Conservation (phyloP, 37 sponge, comb jelly and placozoan species). For the Oopsacas minuta region DNA sequence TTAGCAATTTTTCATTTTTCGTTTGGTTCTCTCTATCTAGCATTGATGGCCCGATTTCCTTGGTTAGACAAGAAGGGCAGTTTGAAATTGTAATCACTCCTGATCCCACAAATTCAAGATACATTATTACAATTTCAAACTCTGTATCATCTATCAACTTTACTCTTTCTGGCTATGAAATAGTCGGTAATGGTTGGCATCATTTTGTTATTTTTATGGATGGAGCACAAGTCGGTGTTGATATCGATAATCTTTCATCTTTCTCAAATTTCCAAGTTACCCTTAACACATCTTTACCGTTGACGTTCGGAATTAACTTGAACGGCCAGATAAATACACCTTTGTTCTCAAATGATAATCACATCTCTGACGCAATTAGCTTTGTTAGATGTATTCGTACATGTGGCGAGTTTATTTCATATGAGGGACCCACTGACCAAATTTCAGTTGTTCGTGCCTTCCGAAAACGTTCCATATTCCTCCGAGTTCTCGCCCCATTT, state of each 20-base stretch:
- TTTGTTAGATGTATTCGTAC: background rate
- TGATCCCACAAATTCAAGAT: background rate
- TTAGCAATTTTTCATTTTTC: background rate
- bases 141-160: background rate
- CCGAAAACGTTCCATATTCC: background rate
- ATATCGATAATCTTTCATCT: background rate
- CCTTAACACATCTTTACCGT: background rate
- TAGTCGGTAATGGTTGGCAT: background rate
- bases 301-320: background rate
- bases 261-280: background rate
- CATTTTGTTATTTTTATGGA: background rate
- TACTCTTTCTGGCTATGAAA: background rate
- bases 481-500: background rate
- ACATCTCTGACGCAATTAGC: background rate
- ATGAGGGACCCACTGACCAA: background rate
- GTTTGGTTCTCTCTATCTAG: slow-evolving; percentile 1
- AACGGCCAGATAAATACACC: background rate
- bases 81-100: background rate
- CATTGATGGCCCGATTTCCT: background rate
- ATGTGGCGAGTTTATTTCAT: background rate
- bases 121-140: background rate
- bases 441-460: background rate
- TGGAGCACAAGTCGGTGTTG: background rate
- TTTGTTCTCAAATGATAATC: background rate
- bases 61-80: background rate